Percentiles rank a stretch among this genome's conserved stretches.
phyloP scores from a whole-genome alignment of 2,888 invertebrate genomes.

The Caenorhabditis afra region DNA sequence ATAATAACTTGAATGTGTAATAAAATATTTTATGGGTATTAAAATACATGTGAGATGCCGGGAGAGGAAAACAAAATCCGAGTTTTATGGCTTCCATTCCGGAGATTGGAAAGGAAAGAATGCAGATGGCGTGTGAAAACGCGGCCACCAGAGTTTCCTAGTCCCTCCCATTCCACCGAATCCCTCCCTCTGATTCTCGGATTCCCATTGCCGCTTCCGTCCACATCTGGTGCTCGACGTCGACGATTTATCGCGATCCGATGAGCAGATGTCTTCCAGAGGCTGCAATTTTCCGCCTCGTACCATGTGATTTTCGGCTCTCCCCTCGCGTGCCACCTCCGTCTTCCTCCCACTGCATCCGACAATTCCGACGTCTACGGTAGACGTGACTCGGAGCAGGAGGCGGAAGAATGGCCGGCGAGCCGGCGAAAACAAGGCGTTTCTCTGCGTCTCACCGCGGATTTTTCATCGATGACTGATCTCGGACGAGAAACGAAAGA shows the following conservation, averaged over 20 bases:
- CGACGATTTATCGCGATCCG: slow-evolving; percentile 42
- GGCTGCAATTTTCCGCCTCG: slow-evolving; percentile 17
- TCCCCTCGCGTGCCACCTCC: slow-evolving; percentile 9
- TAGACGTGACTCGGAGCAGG: neutral
- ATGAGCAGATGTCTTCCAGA: slow-evolving; percentile 52
- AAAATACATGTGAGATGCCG: slow-evolving; percentile 4
- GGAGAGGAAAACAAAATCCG: slow-evolving; percentile 5
- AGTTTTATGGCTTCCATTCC: no score
- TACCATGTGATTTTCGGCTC: slow-evolving; percentile 41
- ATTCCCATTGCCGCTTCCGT: slow-evolving; percentile 26
- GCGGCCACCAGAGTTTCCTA: neutral
- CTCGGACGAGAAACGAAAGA: slow-evolving; percentile 14
- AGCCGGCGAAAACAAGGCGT: slow-evolving; percentile 20
- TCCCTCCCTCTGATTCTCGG: neutral
- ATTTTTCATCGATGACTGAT: slow-evolving; percentile 34
- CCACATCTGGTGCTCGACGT: slow-evolving; percentile 48
- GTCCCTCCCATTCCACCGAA: neutral
- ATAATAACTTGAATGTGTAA: slow-evolving; percentile 46
- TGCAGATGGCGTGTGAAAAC: neutral
- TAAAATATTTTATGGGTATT: slow-evolving; percentile 48
- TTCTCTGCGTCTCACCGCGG: slow-evolving; percentile 26
- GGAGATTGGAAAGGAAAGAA: neutral
- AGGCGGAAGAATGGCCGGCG: neutral
- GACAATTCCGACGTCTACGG: slow-evolving; percentile 16
- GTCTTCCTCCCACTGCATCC: neutral